These are phyloP conservation scores for Cheiracanthium punctorium DNA, from an alignment of 2,888 invertebrate species.

Conservation along the genomic window DNA sequence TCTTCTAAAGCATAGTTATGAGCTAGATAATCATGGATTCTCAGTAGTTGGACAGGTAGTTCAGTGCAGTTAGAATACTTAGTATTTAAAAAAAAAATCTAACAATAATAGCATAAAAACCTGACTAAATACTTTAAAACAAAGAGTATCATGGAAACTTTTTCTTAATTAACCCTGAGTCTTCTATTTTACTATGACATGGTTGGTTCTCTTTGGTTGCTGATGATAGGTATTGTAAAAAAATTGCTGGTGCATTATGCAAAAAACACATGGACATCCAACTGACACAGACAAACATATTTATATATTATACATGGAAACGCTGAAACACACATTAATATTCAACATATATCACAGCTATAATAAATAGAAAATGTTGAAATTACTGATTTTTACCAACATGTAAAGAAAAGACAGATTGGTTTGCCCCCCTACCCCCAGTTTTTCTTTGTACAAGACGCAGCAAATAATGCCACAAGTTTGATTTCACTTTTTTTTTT, in stretches of 20 bases:
- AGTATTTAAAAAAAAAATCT: neutral
- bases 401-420: slow-evolving; percentile 28
- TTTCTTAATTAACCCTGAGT: slow-evolving; percentile 41
- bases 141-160: neutral
- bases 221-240: slow-evolving; percentile 13
- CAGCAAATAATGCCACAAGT: slow-evolving; percentile 18
- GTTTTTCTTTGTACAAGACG: slow-evolving; percentile 26
- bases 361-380: slow-evolving; percentile 56
- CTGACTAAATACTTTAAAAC: neutral
- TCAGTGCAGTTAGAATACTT: neutral
- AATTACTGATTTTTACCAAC: slow-evolving; percentile 36
- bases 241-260: slow-evolving; percentile 29
- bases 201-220: slow-evolving; percentile 42
- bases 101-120: neutral
- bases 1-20: too few species aligned
- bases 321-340: slow-evolving; percentile 48
- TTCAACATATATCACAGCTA: slow-evolving; percentile 65
- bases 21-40: neutral
- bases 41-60: neutral
- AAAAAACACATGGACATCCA: slow-evolving; percentile 16
- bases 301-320: slow-evolving; percentile 31
- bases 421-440: neutral
- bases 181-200: slow-evolving; percentile 39
- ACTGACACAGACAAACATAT: slow-evolving; percentile 8
- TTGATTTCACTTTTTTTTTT: too few species aligned